phyloP scores from a whole-genome alignment of 2,888 invertebrate species.

The Thumatha senex region DNA sequence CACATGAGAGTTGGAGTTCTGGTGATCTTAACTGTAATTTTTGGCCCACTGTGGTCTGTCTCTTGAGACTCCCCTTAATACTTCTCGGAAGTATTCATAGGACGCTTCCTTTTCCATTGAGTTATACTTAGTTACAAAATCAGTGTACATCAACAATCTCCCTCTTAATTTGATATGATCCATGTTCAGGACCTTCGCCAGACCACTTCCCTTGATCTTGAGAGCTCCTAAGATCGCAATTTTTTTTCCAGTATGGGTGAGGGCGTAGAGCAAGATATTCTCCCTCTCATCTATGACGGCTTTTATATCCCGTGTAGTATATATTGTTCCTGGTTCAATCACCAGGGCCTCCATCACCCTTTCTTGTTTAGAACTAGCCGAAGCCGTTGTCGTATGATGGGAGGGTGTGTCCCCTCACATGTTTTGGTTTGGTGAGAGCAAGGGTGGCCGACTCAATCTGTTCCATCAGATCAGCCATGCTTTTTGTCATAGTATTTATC shows the following conservation, averaged over 20 bases:
- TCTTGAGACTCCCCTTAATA: no score
- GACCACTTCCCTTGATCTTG: neutral
- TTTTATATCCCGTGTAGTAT: neutral
- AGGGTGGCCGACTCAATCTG: neutral
- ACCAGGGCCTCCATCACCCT: neutral
- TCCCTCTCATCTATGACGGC: neutral
- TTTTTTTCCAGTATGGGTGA: neutral
- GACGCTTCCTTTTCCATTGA: no score
- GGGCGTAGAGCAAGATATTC: neutral
- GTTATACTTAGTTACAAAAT: no score
- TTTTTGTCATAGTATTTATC: neutral
- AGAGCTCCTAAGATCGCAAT: neutral
- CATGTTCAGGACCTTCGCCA: neutral
- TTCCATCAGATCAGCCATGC: neutral
- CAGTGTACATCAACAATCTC: no score
- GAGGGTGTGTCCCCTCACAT: neutral
- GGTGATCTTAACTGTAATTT: no score
- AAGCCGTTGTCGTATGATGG: no score
- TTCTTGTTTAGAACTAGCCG: neutral
- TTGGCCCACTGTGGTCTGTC: no score
- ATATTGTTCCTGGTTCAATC: neutral
- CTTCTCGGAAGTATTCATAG: no score
- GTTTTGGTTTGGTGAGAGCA: neutral
- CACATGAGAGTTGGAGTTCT: no score
- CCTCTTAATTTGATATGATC: neutral